Conservation (phyloP, 2,888 invertebrate genomes). For the Hecatera dysodea region DNA sequence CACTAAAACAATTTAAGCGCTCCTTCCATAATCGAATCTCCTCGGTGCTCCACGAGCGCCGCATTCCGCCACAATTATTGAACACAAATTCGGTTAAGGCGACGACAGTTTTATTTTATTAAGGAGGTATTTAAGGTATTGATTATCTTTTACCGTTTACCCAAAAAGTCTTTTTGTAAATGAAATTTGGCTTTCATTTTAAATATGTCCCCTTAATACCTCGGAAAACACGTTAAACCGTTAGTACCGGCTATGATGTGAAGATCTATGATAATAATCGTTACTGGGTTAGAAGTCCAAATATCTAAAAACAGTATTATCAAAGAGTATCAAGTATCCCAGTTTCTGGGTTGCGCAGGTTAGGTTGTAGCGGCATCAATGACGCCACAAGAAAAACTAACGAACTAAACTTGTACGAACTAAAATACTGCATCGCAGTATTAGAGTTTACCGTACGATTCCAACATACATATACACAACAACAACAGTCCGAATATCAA, state of each 20-base stretch:
- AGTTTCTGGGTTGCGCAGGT: neutral
- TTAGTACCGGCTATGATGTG: no score
- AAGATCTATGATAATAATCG: no score
- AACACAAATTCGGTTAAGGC: slow-evolving; percentile 80
- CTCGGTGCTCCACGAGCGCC: slow-evolving; percentile 73
- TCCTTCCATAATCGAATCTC: slow-evolving; percentile 82
- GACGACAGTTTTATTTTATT: slow-evolving; percentile 68
- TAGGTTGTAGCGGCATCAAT: no score
- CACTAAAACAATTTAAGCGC: slow-evolving; percentile 86
- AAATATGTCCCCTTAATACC: neutral
- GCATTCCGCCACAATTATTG: slow-evolving; percentile 84
- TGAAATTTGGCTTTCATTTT: slow-evolving; percentile 12
- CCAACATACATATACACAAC: no score
- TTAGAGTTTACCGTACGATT: no score
- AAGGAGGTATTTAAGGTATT: slow-evolving; percentile 50
- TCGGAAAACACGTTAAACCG: neutral
- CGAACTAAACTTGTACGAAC: no score
- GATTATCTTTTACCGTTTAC: slow-evolving; percentile 31
- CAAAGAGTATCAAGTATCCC: neutral
- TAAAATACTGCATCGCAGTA: no score
- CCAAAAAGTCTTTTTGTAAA: neutral
- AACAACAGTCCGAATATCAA: no score
- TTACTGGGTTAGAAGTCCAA: neutral
- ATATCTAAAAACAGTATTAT: neutral
- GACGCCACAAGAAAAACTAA: no score